Conservation (phyloP, 2,888 invertebrate genomes). For the Hipparchia semele region DNA sequence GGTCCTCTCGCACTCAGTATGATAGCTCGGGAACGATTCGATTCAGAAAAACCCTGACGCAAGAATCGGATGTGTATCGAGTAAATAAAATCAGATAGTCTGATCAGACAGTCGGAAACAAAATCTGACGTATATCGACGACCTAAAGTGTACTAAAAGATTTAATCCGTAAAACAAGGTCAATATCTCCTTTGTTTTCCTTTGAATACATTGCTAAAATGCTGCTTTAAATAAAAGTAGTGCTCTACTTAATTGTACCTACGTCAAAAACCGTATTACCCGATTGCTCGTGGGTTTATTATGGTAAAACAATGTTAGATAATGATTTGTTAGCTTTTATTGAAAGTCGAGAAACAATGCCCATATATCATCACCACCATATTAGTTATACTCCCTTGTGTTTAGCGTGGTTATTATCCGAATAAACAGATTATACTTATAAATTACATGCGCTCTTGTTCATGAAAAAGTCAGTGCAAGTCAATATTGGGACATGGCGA, state of each 20-base stretch:
- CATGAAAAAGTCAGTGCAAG: slow-evolving; percentile 56
- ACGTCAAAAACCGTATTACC: neutral
- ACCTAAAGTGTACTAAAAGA: no score
- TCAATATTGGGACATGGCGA: slow-evolving; percentile 58
- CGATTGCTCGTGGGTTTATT: neutral
- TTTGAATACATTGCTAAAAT: neutral
- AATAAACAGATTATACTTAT: slow-evolving; percentile 15
- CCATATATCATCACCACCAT: slow-evolving; percentile 22
- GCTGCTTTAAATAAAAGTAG: neutral
- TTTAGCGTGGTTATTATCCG: slow-evolving; percentile 15
- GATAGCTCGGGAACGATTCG: no score
- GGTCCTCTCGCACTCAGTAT: no score
- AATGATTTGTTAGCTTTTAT: slow-evolving; percentile 17
- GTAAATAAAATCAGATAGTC: no score
- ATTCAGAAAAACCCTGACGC: no score
- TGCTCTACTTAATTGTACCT: neutral
- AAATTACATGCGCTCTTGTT: slow-evolving; percentile 18
- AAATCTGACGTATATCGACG: no score
- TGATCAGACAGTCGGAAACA: no score
- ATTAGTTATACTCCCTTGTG: slow-evolving; percentile 27
- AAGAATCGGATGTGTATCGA: no score
- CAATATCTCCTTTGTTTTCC: neutral
- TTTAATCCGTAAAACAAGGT: neutral
- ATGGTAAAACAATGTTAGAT: slow-evolving; percentile 14
- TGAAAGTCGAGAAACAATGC: slow-evolving; percentile 27